These are phyloP conservation scores for Phymastichus coffea DNA, from an alignment of 1,140 invertebrate genomes.

Conservation along the genomic window DNA sequence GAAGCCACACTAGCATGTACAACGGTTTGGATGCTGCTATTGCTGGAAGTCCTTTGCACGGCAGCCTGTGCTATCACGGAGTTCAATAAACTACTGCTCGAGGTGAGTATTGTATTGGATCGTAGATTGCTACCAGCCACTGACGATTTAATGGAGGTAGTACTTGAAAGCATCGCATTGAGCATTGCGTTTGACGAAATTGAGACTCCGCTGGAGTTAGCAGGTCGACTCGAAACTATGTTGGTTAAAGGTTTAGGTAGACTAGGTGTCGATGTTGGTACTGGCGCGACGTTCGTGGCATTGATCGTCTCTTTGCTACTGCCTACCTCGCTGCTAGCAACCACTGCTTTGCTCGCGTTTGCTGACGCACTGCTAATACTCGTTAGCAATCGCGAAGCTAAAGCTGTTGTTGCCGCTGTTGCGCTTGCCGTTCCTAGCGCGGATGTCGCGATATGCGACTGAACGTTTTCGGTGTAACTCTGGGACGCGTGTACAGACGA, in stretches of 20 bases:
- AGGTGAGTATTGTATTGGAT: slow-evolving; percentile 45
- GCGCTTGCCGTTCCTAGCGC: slow-evolving; percentile 47
- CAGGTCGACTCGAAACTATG: background rate
- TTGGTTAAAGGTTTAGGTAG: background rate
- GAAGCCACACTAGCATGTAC: no score
- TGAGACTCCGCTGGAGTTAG: slow-evolving; percentile 32
- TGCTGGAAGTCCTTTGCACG: slow-evolving; percentile 43
- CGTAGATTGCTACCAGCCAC: slow-evolving; percentile 44
- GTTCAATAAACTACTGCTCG: no score
- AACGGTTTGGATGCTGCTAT: background rate
- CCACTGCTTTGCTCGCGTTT: slow-evolving; percentile 8
- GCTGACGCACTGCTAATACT: slow-evolving; percentile 33
- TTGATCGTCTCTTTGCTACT: no score
- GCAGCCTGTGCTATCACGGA: slow-evolving; percentile 41
- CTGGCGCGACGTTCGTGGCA: background rate
- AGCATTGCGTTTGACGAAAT: slow-evolving; percentile 54
- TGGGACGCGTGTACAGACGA: slow-evolving; percentile 49
- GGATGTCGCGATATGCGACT: slow-evolving; percentile 53
- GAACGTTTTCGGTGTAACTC: slow-evolving; percentile 40
- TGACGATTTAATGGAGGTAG: slow-evolving; percentile 44
- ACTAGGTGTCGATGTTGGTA: background rate
- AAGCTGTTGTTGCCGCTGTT: background rate
- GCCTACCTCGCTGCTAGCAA: background rate
- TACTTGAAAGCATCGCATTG: slow-evolving; percentile 52
- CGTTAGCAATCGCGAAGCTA: slow-evolving; percentile 10